Base-by-base conservation (phyloP, 1,140 invertebrate species). In the Venturia canescens region DNA sequence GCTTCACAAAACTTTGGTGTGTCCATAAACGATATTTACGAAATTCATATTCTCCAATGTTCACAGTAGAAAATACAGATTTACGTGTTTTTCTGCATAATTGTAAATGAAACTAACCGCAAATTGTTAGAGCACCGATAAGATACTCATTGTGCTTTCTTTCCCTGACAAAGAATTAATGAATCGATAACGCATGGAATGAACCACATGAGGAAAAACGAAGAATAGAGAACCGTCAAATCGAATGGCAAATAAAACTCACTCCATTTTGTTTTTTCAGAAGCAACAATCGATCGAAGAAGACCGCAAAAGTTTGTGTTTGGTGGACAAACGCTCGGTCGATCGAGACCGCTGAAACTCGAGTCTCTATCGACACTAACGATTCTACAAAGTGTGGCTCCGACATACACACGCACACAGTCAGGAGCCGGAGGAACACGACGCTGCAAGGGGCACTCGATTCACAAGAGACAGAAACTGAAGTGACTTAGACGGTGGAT, bases 301-400 rank as follows among this genome's bases (percentile, higher is more conserved):
- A 3, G n/a, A 50, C 48, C 4, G 15, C n/a, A 18, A 5, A 53
- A 4, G 50, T n/a, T 53, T 53, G 38, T 44, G 38, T 44, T 44
- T 44, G 5, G 38, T 44, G 11, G 50, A n/a, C 50, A 1, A 21
- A 21, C n/a, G 50, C 5, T 53, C 50, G 18, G 7, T 21, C 50
- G 50, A 53, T 53, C 50, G n/a, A 53, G 50, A 53, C 60, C 27
- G n/a, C 23, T 26, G 21, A 63, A 63, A 63, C 23, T 63, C 60
- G 27, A 63, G 60, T 63, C 21, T 63, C n/a, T 26, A 26, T 63
- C 60, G 23, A 63, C 60, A 63, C 60, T 53, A 53, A 53, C 50
- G 50, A 53, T 53, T 53, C 6, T 53, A 53, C n/a, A 53, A 53
- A 53, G 16, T 53, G 50, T 53, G 38, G 50, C n/a, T 53, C 50